A percentile compares a stretch with the other conserved stretches of the same genome.
Conservation (phyloP, 2,113 vertebrate genomes). For the Amazona vittata region DNA sequence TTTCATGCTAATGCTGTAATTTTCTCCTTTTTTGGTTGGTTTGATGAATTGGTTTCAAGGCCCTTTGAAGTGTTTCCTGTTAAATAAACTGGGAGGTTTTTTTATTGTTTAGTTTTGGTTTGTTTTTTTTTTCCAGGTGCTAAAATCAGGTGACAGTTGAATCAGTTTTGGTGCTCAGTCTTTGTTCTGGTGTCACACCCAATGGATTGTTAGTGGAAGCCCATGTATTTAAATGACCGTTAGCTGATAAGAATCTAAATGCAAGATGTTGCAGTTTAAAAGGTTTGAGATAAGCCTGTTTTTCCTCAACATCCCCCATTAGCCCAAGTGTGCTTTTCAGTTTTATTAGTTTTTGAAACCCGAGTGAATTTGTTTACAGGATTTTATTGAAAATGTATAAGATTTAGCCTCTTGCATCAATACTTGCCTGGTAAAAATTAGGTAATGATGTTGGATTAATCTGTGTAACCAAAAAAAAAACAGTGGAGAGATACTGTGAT, state of each 20-base stretch:
- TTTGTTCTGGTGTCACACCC: not conserved
- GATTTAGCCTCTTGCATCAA: not conserved
- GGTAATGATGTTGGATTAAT: not conserved
- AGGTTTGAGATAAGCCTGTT: not conserved
- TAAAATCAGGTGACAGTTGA: not conserved
- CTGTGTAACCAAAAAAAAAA: not conserved
- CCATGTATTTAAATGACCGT: not conserved
- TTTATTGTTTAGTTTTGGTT: not conserved
- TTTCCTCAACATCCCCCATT: not conserved
- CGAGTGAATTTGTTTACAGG: not conserved
- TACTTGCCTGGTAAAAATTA: not conserved
- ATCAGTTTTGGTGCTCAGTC: not conserved
- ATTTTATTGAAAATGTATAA: not conserved
- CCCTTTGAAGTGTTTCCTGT: constrained; percentile 6
- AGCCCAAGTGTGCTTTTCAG: not conserved
- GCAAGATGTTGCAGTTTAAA: not conserved
- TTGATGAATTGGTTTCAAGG: constrained; percentile 12
- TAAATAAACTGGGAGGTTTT: not conserved
- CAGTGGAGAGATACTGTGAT: not conserved
- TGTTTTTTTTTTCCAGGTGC: not conserved
- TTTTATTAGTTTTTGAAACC: not conserved
- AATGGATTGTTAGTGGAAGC: not conserved
- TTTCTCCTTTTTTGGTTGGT: not conserved
- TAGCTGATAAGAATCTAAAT: not conserved
- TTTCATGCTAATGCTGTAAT: constrained; percentile 39